Evolutionary conservation across 2,797 vertebrate species (phyloP).

Genomic region (Sternotherus odoratus): DNA sequence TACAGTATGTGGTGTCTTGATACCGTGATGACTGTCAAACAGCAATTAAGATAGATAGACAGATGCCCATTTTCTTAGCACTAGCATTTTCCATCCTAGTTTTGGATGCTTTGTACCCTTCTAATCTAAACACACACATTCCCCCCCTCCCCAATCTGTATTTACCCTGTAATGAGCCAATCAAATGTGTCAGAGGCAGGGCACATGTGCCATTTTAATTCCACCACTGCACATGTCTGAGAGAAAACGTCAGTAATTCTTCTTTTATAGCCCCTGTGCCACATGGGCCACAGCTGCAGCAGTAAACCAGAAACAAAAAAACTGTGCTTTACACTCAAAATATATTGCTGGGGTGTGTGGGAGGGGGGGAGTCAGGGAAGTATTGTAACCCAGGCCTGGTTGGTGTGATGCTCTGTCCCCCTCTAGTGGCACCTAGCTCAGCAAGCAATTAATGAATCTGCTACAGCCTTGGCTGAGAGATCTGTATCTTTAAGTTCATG

Average conservation of each 20-base stretch:
- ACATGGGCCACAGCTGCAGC: not conserved
- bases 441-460: no score
- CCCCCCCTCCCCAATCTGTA: not conserved
- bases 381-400: no score
- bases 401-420: no score
- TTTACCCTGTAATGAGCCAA: accelerated
- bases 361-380: not conserved
- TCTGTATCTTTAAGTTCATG: no score
- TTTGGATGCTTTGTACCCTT: not conserved
- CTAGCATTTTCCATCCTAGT: not conserved
- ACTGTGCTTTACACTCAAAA: not conserved
- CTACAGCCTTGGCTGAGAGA: no score
- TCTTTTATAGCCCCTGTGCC: not conserved
- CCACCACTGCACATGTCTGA: accelerated
- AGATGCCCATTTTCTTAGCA: not conserved
- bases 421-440: no score
- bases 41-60: not conserved
- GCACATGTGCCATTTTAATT: not conserved
- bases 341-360: not conserved
- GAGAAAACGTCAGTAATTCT: accelerated
- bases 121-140: not conserved
- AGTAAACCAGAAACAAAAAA: not conserved
- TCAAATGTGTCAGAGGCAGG: no score
- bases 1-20: not conserved
- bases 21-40: not conserved